These are phyloP conservation scores for Perithous albicinctus DNA, from an alignment of 2,888 invertebrate genomes.

Conservation along the genomic window DNA sequence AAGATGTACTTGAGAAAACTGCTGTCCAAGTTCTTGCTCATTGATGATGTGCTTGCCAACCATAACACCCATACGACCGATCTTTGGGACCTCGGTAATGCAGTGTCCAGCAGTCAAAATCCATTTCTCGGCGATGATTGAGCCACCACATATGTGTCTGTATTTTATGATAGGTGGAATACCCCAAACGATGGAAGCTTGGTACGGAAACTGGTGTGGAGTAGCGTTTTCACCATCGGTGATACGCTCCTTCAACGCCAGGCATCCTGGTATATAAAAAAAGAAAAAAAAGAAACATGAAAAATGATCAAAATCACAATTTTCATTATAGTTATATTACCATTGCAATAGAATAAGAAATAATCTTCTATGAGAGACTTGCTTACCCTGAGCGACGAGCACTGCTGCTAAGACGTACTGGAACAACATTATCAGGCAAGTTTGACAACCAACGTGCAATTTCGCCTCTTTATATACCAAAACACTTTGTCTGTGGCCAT, in stretches of 20 bases:
- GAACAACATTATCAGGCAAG: slow-evolving; percentile 69
- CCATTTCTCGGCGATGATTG: slow-evolving; percentile 82
- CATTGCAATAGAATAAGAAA: background rate
- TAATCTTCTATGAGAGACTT: background rate
- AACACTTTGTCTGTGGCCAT: slow-evolving; percentile 15
- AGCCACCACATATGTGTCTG: slow-evolving; percentile 85
- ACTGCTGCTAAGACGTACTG: slow-evolving; percentile 66
- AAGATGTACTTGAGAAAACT: slow-evolving; percentile 75
- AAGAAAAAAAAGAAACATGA: too few species aligned
- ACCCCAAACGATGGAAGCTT: slow-evolving; percentile 83
- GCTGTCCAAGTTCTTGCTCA: slow-evolving; percentile 80
- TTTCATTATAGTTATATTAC: background rate
- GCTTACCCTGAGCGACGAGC: slow-evolving; percentile 74
- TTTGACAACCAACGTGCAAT: background rate
- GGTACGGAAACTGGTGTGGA: slow-evolving; percentile 84
- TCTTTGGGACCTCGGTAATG: slow-evolving; percentile 76
- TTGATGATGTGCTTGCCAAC: slow-evolving; percentile 86
- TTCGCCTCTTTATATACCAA: slow-evolving; percentile 56
- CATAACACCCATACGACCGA: slow-evolving; percentile 81
- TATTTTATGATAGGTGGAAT: slow-evolving; percentile 72
- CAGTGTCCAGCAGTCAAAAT: slow-evolving; percentile 85
- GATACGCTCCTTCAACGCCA: slow-evolving; percentile 69
- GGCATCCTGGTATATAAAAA: slow-evolving; percentile 45
- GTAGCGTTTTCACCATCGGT: slow-evolving; percentile 79
- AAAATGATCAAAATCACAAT: background rate